phyloP scores from a whole-genome alignment of 2,113 vertebrate genomes.

The Eudyptes chrysolophus region DNA sequence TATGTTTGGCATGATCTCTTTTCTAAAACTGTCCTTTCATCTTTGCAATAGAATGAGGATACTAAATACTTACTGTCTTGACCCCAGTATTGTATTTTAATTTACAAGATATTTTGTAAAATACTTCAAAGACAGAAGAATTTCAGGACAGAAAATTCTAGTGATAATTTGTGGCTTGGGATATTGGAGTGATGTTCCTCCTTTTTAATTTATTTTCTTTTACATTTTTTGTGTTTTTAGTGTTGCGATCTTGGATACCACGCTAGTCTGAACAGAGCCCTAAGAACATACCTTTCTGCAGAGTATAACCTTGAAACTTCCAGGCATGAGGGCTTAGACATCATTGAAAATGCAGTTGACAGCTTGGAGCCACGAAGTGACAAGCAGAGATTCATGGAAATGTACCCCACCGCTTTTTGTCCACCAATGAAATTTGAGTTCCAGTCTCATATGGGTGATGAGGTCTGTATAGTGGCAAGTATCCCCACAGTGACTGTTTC shows the following conservation, averaged over 20 bases:
- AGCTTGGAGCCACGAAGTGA: constrained; percentile 94
- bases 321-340: constrained; percentile 96
- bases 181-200: neutral
- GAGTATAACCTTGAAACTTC: constrained; percentile 98
- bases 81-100: neutral
- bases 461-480: constrained; percentile 79
- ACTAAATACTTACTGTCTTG: neutral
- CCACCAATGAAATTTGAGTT: constrained; percentile 96
- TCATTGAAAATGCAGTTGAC: constrained; percentile 98
- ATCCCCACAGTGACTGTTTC: neutral
- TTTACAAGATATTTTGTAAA: neutral
- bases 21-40: neutral
- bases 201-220: neutral
- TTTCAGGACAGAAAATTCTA: neutral
- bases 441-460: constrained; percentile 97
- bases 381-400: constrained; percentile 98
- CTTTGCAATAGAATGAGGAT: neutral
- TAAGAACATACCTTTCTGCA: constrained; percentile 96
- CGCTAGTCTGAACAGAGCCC: constrained; percentile 91
- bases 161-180: neutral
- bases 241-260: constrained; percentile 98
- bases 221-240: constrained; percentile 65
- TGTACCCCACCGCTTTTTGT: constrained; percentile 94
- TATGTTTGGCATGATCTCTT: neutral
- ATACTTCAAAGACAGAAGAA: neutral